phyloP scores from a whole-genome alignment of 2,888 invertebrate species.

The Pristionchus maxplancki region DNA sequence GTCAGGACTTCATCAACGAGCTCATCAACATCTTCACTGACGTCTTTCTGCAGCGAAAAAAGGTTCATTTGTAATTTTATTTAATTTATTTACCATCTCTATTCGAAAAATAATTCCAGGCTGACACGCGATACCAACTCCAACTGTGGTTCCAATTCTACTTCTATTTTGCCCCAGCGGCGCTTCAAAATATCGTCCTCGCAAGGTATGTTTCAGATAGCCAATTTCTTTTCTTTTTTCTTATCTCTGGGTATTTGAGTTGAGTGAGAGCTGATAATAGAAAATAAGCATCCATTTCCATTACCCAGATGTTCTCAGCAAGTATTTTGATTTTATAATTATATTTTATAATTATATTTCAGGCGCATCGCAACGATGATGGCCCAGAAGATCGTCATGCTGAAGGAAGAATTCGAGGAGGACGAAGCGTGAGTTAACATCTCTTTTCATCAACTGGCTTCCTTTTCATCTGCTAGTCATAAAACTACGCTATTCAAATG shows the following conservation, averaged over 20 bases:
- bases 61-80: not conserved
- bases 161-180: slow-evolving; percentile 39
- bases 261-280: no score
- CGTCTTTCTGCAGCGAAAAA: slow-evolving; percentile 49
- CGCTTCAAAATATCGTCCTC: slow-evolving; percentile 45
- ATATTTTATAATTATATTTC: not conserved
- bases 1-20: slow-evolving; percentile 74
- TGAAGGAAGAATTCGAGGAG: slow-evolving; percentile 41
- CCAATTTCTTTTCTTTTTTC: not conserved
- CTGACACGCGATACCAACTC: no score
- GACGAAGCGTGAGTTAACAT: not conserved
- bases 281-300: no score
- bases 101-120: not conserved
- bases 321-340: no score
- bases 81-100: not conserved
- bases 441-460: no score
- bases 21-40: slow-evolving; percentile 67
- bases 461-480: no score
- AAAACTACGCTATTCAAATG: no score
- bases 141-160: slow-evolving; percentile 8
- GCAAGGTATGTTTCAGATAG: slow-evolving; percentile 22
- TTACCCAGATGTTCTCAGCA: no score
- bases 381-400: not conserved
- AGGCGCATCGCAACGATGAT: slow-evolving; percentile 21
- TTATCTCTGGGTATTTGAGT: not conserved